These are phyloP conservation scores for Bursaphelenchus okinawaensis DNA, from an alignment of 2,888 invertebrate genomes.

Conservation along the genomic window DNA sequence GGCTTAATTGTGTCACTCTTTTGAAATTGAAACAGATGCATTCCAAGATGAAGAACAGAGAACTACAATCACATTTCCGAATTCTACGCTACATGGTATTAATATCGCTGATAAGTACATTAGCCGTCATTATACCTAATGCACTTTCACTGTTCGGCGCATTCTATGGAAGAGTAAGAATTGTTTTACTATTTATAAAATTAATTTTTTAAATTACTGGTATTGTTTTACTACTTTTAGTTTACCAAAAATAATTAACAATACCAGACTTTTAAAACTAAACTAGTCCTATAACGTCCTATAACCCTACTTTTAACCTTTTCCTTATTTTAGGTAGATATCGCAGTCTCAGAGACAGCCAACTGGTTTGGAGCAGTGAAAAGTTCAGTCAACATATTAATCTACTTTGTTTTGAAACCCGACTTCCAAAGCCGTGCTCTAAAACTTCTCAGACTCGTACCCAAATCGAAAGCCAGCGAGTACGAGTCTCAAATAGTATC, in stretches of 20 bases:
- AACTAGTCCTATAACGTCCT: too few relatives aligned
- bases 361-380: conserved; percentile 1
- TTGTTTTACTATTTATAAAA: neutral
- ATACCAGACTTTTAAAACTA: neutral
- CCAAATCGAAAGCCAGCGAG: neutral
- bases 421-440: neutral
- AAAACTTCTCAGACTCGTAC: neutral
- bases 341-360: neutral
- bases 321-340: neutral
- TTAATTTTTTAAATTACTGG: neutral
- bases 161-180: conserved; percentile 9
- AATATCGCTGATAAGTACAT: conserved; percentile 27
- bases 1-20: conserved; percentile 6
- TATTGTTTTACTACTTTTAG: neutral
- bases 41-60: neutral
- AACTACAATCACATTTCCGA: conserved; percentile 15
- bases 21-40: neutral
- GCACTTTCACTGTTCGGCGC: conserved; percentile 12
- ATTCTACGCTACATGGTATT: conserved; percentile 26
- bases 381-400: conserved; percentile 8
- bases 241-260: neutral
- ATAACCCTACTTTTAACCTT: too few relatives aligned
- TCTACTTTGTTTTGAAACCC: conserved; percentile 4
- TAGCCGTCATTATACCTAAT: conserved; percentile 25
- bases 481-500: neutral